These are phyloP conservation scores for Zaprionus ornatus DNA, from an alignment of 1,140 invertebrate species.

Conservation along the genomic window DNA sequence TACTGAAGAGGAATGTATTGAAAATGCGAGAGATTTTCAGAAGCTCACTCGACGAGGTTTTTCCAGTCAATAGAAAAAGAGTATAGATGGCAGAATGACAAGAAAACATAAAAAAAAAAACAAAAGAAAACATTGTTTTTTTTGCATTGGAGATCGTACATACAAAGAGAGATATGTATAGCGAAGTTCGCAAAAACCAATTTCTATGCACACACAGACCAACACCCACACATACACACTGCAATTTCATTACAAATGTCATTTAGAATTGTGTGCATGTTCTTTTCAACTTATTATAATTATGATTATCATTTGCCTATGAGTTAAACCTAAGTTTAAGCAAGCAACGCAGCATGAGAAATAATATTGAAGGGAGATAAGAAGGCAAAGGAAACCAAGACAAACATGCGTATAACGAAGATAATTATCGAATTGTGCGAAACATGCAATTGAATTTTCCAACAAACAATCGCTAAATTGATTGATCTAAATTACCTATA, in stretches of 20 bases:
- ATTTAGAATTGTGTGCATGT: slow-evolving; percentile 55
- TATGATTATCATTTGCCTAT: slow-evolving; percentile 59
- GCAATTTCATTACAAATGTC: slow-evolving; percentile 62
- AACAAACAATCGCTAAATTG: neutral
- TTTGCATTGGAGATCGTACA: slow-evolving; percentile 15
- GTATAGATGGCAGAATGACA: slow-evolving; percentile 4
- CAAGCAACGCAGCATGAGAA: slow-evolving; percentile 32
- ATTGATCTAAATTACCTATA: slow-evolving; percentile 40
- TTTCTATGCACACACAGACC: slow-evolving; percentile 35
- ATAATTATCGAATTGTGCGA: slow-evolving; percentile 32
- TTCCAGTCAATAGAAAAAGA: slow-evolving; percentile 27
- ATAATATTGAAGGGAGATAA: slow-evolving; percentile 13
- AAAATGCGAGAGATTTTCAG: slow-evolving; percentile 24
- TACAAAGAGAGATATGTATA: slow-evolving; percentile 40
- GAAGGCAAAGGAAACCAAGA: slow-evolving; percentile 24
- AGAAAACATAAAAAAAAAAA: slow-evolving; percentile 5
- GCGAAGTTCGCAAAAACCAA: slow-evolving; percentile 30
- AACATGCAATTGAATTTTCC: slow-evolving; percentile 68
- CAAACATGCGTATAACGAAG: slow-evolving; percentile 32
- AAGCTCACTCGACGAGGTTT: slow-evolving; percentile 78
- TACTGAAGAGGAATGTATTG: slow-evolving; percentile 40
- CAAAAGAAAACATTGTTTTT: slow-evolving; percentile 31
- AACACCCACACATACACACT: slow-evolving; percentile 19
- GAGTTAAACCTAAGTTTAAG: slow-evolving; percentile 72
- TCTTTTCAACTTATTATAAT: slow-evolving; percentile 47